These are phyloP conservation scores for Hozukius guyotensis DNA, from an alignment of 2,797 vertebrate genomes.

Conservation along the genomic window DNA sequence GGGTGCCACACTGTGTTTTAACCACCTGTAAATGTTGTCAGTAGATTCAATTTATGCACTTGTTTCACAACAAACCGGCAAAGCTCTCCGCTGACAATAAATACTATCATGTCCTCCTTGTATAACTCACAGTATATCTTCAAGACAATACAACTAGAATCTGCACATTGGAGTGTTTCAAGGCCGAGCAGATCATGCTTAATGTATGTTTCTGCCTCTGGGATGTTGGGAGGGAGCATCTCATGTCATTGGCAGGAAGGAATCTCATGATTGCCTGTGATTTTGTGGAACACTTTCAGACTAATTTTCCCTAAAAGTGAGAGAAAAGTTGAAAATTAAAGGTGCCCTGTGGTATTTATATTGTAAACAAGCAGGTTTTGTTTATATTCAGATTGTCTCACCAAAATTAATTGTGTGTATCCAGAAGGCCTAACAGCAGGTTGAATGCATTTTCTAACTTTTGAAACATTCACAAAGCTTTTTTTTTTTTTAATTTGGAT, in stretches of 20 bases:
- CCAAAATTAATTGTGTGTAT: background rate
- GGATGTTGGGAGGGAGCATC: background rate
- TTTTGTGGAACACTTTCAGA: constrained; percentile 8
- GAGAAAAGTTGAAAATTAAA: background rate
- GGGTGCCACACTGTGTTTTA: constrained; percentile 1
- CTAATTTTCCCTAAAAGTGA: background rate
- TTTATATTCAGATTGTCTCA: background rate
- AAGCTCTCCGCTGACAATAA: background rate
- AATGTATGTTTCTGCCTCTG: constrained; percentile 31
- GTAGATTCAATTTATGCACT: background rate
- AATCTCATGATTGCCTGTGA: background rate
- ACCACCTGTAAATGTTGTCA: constrained; percentile 1
- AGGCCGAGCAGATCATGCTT: constrained; percentile 22
- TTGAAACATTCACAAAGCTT: constrained; percentile 1
- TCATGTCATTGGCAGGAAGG: background rate
- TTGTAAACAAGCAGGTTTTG: background rate
- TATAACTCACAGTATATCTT: constrained; percentile 3
- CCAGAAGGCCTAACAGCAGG: background rate
- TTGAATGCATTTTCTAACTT: constrained; percentile 1
- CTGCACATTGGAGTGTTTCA: constrained; percentile 11
- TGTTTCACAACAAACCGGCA: background rate
- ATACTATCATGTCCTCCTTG: background rate
- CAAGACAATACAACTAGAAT: background rate
- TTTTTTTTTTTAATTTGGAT: background rate
- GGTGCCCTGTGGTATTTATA: background rate